Percentiles rank a stretch among this genome's conserved stretches.
Conservation (phyloP, 2,113 vertebrate species). For the Sialia sialis region DNA sequence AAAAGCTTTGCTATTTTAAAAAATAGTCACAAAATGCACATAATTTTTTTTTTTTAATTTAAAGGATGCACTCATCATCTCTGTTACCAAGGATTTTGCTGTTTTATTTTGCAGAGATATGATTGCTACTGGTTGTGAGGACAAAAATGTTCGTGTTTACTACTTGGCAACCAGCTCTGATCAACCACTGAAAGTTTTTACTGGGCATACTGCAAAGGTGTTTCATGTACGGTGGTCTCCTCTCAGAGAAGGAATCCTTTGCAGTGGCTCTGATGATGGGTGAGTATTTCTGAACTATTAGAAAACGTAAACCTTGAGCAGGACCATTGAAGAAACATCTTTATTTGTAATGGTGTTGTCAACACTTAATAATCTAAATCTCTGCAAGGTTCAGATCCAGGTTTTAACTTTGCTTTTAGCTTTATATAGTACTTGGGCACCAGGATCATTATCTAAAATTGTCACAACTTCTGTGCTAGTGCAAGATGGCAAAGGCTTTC, state of each 20-base stretch:
- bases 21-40: neutral
- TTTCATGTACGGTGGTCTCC: slow-evolving; percentile 98
- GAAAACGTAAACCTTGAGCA: neutral
- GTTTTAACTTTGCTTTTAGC: neutral
- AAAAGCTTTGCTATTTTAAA: neutral
- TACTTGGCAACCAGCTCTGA: slow-evolving; percentile 95
- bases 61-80: neutral
- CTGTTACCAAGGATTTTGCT: neutral
- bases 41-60: neutral
- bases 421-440: neutral
- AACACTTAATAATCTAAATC: neutral
- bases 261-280: slow-evolving; percentile 97
- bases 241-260: slow-evolving; percentile 94
- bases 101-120: slow-evolving; percentile 82
- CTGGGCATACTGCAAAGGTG: slow-evolving; percentile 92
- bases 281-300: slow-evolving; percentile 39
- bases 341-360: neutral
- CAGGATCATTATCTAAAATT: neutral
- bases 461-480: neutral
- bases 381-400: neutral
- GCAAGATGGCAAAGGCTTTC: neutral
- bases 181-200: slow-evolving; percentile 93
- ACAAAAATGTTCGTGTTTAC: slow-evolving; percentile 95
- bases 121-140: slow-evolving; percentile 97
- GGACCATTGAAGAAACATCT: neutral